Evolutionary conservation across 23 tunicate species (phyloP), one percentile per base, ranked within the genome.

Genomic region (Ascidia mentula): DNA sequence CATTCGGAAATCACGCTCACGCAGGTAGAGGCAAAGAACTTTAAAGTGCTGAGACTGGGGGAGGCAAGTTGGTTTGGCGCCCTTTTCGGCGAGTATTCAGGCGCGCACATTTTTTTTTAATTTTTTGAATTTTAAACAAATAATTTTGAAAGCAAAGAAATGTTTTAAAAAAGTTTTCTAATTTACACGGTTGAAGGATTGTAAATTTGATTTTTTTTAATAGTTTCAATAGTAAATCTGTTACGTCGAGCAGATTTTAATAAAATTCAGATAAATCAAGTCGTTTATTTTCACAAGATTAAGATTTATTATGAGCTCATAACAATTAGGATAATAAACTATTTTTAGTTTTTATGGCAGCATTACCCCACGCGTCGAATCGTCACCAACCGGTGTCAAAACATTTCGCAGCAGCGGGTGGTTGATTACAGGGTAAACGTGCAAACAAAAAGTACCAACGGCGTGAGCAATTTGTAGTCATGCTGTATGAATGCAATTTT

Each of bases 21-120:
- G 65, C 65, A 53, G 65, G 65, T 53, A 53, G 28, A 53, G 65
- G 65, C 65, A 53, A 53, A 53, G 24, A 28, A 53, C 65, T 9
- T n/a, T n/a, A n/a, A n/a, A n/a, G n/a, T n/a, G n/a, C n/a, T n/a
- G n/a, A n/a, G n/a, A n/a, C n/a, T n/a, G n/a, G n/a, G n/a, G n/a
- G 13, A 53, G 13, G 65, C 65, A 28, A 53, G 65, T 5, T 53
- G 24, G 65, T 5, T 53, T 53, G 28, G 28, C 65, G 65, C 65
- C 22, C 65, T 53, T 53, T 53, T 53, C 24, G 65, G 13, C 24
- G 22, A 28, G 13, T 9, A 53, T 26, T 53, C 24, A 28, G 65
- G 65, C 65, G 65, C n/a, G 65, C 24, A 9, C 4, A 5, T 53
- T 53, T 53, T 53, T 53, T 6, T 1, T 1, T 28, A 3, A 3